Conservation (phyloP, 2,113 vertebrate species). For the Nestor notabilis region DNA sequence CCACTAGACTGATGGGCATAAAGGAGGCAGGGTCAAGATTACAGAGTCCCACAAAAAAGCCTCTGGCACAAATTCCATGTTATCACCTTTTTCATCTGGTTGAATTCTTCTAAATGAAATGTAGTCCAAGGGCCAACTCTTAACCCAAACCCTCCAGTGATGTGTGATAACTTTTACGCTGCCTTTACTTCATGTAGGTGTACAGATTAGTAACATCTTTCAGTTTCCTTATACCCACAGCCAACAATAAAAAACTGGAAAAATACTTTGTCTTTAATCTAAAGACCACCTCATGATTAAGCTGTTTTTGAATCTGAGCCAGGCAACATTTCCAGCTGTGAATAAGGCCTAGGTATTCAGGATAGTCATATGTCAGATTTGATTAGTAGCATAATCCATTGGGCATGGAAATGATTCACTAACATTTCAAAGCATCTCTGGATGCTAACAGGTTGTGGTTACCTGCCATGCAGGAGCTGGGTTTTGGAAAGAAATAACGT, state of each 20-base stretch:
- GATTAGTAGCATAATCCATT: neutral
- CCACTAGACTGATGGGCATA: neutral
- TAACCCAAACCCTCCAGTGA: neutral
- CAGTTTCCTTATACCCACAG: neutral
- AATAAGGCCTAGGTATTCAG: neutral
- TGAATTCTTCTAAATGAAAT: neutral
- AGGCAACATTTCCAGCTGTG: neutral
- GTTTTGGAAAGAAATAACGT: neutral
- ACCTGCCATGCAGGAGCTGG: neutral
- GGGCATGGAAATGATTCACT: neutral
- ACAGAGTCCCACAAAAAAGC: neutral
- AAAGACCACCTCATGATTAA: neutral
- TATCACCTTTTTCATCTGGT: neutral
- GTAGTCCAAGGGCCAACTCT: neutral
- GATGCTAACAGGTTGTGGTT: neutral
- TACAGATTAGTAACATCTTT: neutral
- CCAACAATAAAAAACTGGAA: neutral
- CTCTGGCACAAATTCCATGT: neutral
- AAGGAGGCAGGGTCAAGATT: neutral
- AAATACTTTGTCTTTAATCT: neutral
- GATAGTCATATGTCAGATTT: neutral
- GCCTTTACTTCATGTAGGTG: neutral
- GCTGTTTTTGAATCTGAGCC: neutral
- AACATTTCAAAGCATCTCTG: neutral
- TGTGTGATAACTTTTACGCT: accelerated